A percentile compares a stretch with the other conserved stretches of the same genome.
phyloP scores from a whole-genome alignment of 2,113 vertebrate species.

The Rissa tridactyla region DNA sequence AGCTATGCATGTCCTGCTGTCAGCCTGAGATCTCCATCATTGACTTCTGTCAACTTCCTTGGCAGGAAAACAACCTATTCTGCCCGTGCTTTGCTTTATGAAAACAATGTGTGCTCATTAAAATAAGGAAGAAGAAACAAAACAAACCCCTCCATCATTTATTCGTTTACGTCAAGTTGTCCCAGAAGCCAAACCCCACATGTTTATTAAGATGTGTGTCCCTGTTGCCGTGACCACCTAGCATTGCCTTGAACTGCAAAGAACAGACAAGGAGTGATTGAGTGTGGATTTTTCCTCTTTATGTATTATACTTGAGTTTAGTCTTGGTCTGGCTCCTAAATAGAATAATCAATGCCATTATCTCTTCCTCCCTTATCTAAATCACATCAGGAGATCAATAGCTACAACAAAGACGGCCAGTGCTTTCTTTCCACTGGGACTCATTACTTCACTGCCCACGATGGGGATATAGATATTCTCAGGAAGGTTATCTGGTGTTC shows the following conservation, averaged over 20 bases:
- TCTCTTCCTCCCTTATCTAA: slow-evolving; percentile 82
- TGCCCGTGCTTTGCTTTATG: background rate
- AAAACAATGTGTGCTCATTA: background rate
- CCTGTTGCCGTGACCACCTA: slow-evolving; percentile 13
- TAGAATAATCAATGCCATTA: slow-evolving; percentile 86
- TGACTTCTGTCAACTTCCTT: background rate
- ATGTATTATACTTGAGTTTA: slow-evolving; percentile 73
- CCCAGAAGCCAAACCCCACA: slow-evolving; percentile 3
- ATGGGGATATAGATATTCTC: slow-evolving; percentile 68
- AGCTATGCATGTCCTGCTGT: background rate
- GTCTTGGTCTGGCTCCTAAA: slow-evolving; percentile 75
- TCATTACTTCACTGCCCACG: slow-evolving; percentile 76
- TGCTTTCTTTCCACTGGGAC: slow-evolving; percentile 75
- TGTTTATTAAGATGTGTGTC: slow-evolving; percentile 68
- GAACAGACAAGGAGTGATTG: slow-evolving; percentile 61
- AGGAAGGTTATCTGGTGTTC: slow-evolving; percentile 73
- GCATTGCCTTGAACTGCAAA: slow-evolving; percentile 40
- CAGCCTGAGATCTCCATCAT: background rate
- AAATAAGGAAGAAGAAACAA: background rate
- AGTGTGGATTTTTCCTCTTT: slow-evolving; percentile 59
- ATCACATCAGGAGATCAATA: slow-evolving; percentile 83
- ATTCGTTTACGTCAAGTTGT: background rate
- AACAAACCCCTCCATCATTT: background rate
- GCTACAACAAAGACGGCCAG: slow-evolving; percentile 74
- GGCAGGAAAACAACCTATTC: background rate